phyloP scores from a whole-genome alignment of 2,113 vertebrate species.

The Dromaius novaehollandiae region DNA sequence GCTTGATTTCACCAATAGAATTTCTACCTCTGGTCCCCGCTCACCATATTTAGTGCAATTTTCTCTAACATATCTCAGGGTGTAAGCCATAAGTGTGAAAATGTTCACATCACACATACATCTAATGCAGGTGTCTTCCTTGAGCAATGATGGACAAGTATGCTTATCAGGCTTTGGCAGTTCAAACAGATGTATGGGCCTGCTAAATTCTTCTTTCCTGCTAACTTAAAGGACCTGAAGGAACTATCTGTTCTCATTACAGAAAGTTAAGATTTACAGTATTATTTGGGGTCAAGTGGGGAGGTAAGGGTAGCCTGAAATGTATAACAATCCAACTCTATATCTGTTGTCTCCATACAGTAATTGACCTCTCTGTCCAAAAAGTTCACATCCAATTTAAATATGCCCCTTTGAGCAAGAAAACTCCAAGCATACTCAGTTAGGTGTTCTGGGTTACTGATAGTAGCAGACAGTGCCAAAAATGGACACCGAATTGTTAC shows the following conservation, averaged over 20 bases:
- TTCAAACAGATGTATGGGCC: not conserved
- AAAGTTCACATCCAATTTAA: not conserved
- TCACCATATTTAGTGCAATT: not conserved
- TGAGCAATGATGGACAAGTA: not conserved
- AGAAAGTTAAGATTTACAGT: not conserved
- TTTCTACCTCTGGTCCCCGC: not conserved
- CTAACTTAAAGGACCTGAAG: not conserved
- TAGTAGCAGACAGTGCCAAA: slow-evolving; percentile 78
- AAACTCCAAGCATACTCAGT: slow-evolving; percentile 61
- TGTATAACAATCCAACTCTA: not conserved
- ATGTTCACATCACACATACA: not conserved
- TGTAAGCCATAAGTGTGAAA: not conserved
- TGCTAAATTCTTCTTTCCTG: not conserved
- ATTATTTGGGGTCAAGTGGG: not conserved
- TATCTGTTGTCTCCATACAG: not conserved
- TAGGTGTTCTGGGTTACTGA: slow-evolving; percentile 75
- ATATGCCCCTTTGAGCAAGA: not conserved
- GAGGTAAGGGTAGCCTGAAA: not conserved
- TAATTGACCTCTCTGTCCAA: not conserved
- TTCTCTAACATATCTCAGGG: not conserved
- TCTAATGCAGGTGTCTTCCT: not conserved
- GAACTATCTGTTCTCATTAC: not conserved
- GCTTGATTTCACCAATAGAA: not conserved
- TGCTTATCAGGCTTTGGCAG: not conserved
- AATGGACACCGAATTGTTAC: slow-evolving; percentile 78